Evolutionary conservation across 2,113 vertebrate species (phyloP), one percentile per base, ranked within the genome.

Genomic region (Mungos mungo): DNA sequence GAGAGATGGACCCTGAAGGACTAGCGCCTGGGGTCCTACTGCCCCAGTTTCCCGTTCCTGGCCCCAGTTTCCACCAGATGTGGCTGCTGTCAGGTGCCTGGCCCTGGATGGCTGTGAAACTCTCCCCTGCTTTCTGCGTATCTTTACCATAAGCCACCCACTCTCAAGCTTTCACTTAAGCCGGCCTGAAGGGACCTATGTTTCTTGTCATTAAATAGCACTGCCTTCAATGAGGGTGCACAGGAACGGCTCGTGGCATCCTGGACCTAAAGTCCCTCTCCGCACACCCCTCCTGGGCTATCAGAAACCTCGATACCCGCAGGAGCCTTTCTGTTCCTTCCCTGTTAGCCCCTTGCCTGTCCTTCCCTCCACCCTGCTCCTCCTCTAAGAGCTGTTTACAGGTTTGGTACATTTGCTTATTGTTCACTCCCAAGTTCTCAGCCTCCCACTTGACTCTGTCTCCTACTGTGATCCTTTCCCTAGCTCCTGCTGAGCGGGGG

Each of bases 381-480:
- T 21, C 3, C 9, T 60, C 21, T 16, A 5, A 60, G 57, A 60
- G n/a, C 19, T 94, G 54, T 91, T 93, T 65, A 83, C 29, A 41
- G 35, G 29, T 63, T 93, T 88, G 86, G 4, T n/a, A 66, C 50
- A 5, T 65, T 97, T 85, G 89, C 92, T 95, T 72, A 74, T 60
- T 50, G 93, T 50, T 80, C 74, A 60, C 74, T 83, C 77, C 74
- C n/a, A 38, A 57, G 88, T 77, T 98, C 57, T 45, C 65, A 81
- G 93, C 88, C 85, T 96, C 86, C 81, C 92, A 41, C 92, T 90
- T 93, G 74, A 97, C 95, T 95, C 52, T 18, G 3, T 47, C 91
- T 95, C 96, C 96, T 47, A 90, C 93, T 95, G 97, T 79, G 97
- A 94, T 85, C 89, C 85, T 97, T 93, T 84, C 71, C 63, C 94